Base-by-base conservation (phyloP, 2,797 vertebrate species). In the Thaleichthys pacificus region DNA sequence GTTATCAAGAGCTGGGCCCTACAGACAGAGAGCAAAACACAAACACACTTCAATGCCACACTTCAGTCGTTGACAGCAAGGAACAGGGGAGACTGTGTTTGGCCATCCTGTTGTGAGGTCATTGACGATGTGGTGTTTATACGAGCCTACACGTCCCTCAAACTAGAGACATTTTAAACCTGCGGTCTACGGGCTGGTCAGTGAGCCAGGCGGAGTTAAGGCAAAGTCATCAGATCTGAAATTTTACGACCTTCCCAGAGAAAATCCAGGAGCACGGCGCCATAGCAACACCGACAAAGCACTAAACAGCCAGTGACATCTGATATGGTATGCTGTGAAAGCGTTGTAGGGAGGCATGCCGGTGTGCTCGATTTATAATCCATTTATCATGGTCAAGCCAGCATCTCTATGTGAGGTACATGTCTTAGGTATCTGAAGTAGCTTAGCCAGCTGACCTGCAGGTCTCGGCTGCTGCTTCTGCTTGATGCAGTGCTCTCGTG, bases 401-500 rank as follows among this genome's bases (percentile, higher is more conserved):
- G 22, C 28, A 26, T 28, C 61, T 30, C 11, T 62, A 62, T 62
- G 26, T 62, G 3, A 28, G 57, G 57, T 22, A 60, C n/a, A 24
- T 21, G 22, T 60, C 57, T 21, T 60, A 24, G 51, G 19, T 17
- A 56, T 56, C 51, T n/a, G 19, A 56, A 17, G 15, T 3, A n/a
- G 17, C 51, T n/a, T n/a, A n/a, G 14, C 47, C 47, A 49, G 51
- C 51, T 56, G 51, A 56, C 22, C 57, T 21, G 5, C 22, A 12
- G 21, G n/a, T 60, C n/a, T 22, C 8, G 11, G 22, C 58, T 61
- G 11, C 22, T 61, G 58, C 12, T 49, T 71, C 64, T 49, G 70
- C 81, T 22, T 61, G 74, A 82, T 66, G 63, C 74, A 70, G 58
- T 61, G 22, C 22, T 58, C 56, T 58, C 42, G 3, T 14, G 11